Conservation (phyloP, 2,888 invertebrate genomes). For the Drosophila maculinotata region DNA sequence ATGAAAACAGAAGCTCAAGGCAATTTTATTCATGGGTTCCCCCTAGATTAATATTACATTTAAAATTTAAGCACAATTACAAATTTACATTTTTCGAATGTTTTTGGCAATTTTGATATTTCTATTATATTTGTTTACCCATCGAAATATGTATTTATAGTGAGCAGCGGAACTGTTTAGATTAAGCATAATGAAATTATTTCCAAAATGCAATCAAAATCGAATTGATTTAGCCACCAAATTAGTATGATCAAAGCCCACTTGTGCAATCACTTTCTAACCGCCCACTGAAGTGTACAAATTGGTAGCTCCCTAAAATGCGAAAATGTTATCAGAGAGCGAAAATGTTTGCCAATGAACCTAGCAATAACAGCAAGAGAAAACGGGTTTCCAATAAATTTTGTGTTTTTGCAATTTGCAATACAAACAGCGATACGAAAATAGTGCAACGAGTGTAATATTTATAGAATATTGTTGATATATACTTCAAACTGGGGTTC, state of each 20-base stretch:
- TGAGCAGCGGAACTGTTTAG: conserved; percentile 3
- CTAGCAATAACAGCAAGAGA: not conserved
- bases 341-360: conserved; percentile 22
- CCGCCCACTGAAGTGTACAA: not conserved
- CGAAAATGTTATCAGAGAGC: conserved; percentile 9
- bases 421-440: conserved; percentile 33
- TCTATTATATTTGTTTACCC: not conserved
- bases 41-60: no score
- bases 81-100: not conserved
- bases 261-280: conserved; percentile 5
- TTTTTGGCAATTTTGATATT: not conserved
- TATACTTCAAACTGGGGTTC: not conserved
- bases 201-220: conserved; percentile 35
- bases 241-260: conserved; percentile 34
- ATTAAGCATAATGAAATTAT: conserved; percentile 35
- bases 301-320: not conserved
- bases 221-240: conserved; percentile 48
- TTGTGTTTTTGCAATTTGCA: conserved; percentile 35
- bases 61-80: no score
- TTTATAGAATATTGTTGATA: not conserved
- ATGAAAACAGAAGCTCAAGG: no score
- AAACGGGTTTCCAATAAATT: conserved; percentile 23
- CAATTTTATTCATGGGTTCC: no score
- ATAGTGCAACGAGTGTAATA: conserved; percentile 26
- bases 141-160: conserved; percentile 4